Evolutionary conservation across 2,797 vertebrate genomes (phyloP).

Genomic region (Threskiornis aethiopicus): DNA sequence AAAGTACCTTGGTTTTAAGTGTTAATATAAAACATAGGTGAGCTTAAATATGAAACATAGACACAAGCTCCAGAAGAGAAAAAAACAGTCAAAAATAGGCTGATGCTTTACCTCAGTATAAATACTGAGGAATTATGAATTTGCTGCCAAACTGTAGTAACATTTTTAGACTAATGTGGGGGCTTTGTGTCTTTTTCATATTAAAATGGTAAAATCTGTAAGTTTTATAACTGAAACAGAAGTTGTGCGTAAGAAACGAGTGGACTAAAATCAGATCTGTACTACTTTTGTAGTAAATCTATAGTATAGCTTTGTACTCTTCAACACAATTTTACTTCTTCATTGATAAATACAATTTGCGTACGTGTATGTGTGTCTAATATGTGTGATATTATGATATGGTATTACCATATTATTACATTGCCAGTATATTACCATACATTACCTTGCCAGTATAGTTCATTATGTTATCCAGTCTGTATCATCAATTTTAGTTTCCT

Average conservation of each 20-base stretch:
- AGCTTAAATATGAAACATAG: background rate
- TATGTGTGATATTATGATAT: background rate
- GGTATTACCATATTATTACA: too few relatives aligned
- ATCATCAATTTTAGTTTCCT: conserved; percentile 27
- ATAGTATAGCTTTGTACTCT: background rate
- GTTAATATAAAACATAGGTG: background rate
- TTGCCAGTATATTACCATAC: too few relatives aligned
- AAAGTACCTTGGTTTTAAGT: background rate
- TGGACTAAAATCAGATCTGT: background rate
- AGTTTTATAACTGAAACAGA: background rate
- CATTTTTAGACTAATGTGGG: background rate
- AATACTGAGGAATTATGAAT: background rate
- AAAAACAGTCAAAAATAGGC: background rate
- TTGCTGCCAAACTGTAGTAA: background rate
- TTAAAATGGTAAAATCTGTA: background rate
- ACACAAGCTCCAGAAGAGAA: background rate
- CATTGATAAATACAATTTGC: background rate
- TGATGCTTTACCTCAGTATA: background rate
- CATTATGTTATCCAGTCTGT: background rate
- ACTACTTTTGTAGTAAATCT: background rate
- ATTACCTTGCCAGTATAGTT: conserved; percentile 18
- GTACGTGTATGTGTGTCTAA: background rate
- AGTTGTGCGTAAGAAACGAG: background rate
- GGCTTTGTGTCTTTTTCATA: background rate
- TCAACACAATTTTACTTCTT: background rate